These are phyloP conservation scores for Aeoliscus strigatus DNA, from an alignment of 2,797 vertebrate species.

Conservation along the genomic window DNA sequence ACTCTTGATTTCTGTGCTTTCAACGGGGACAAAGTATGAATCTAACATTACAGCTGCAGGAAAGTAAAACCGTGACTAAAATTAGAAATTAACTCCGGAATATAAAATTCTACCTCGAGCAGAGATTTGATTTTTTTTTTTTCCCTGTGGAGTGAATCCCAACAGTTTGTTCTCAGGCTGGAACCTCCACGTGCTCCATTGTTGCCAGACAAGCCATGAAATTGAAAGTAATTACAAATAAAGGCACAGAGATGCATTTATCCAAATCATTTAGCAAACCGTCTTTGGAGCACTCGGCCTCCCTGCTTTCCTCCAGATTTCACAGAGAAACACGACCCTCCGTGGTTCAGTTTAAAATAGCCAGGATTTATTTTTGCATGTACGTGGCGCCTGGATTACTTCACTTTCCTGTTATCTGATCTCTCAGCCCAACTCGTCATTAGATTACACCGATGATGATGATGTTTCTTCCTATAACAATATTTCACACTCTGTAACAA, in stretches of 20 bases:
- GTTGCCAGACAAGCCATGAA: conserved; percentile 8
- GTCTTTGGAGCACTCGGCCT: conserved; percentile 26
- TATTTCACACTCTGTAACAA: conserved; percentile 10
- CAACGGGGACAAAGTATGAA: conserved; percentile 14
- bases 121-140: conserved; percentile 27
- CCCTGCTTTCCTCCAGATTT: conserved; percentile 48
- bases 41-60: conserved; percentile 1
- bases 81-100: conserved; percentile 18
- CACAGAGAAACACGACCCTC: conserved; percentile 64
- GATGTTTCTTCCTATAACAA: conserved; percentile 21
- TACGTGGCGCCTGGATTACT: conserved; percentile 71
- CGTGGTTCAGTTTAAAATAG: conserved; percentile 75
- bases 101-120: conserved; percentile 17
- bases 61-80: conserved; percentile 28
- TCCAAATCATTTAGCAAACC: conserved; percentile 11
- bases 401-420: conserved; percentile 76
- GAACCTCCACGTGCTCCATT: conserved; percentile 11
- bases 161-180: conserved; percentile 16
- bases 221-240: conserved; percentile 20
- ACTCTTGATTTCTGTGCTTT: conserved; percentile 9
- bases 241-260: conserved; percentile 9
- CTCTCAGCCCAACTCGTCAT: conserved; percentile 45
- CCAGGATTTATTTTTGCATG: conserved; percentile 73
- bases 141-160: conserved; percentile 25
- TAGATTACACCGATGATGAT: conserved; percentile 57